Percentiles rank a stretch among this genome's conserved stretches.
Evolutionary conservation across 2,888 invertebrate genomes (phyloP).

Genomic region (Diaprepes abbreviatus): DNA sequence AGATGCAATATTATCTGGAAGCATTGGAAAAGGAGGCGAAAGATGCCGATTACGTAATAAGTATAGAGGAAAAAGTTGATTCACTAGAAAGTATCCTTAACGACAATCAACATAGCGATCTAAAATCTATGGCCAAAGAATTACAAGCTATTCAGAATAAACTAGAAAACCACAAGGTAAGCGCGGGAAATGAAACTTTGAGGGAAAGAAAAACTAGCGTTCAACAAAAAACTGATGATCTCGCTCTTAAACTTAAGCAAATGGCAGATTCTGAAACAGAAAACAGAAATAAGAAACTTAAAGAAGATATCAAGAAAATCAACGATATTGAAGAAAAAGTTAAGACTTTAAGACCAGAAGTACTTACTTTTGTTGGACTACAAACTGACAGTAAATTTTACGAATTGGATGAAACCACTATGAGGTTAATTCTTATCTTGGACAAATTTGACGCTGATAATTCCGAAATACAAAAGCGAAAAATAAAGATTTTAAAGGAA

Average conservation of each 20-base stretch:
- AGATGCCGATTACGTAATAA: constrained; percentile 51
- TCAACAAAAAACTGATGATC: constrained; percentile 42
- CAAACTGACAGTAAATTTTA: constrained; percentile 51
- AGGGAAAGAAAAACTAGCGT: constrained; percentile 44
- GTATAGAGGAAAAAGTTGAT: constrained; percentile 44
- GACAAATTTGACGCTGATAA: constrained; percentile 51
- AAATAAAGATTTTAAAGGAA: constrained; percentile 52
- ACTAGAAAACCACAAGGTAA: constrained; percentile 29
- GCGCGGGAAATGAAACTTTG: constrained; percentile 31
- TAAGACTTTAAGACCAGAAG: constrained; percentile 45
- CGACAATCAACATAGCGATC: constrained; percentile 2
- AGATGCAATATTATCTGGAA: constrained; percentile 52
- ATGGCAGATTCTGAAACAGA: constrained; percentile 28
- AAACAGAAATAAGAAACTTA: constrained; percentile 25
- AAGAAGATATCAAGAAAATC: constrained; percentile 39
- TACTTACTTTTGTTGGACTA: constrained; percentile 51
- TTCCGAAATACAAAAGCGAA: constrained; percentile 47
- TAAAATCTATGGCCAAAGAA: constrained; percentile 34
- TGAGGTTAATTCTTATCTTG: constrained; percentile 49
- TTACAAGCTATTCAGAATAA: constrained; percentile 38
- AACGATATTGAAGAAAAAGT: constrained; percentile 51
- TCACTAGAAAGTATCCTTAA: constrained; percentile 15
- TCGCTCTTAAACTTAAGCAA: constrained; percentile 41
- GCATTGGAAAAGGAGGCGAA: constrained; percentile 52
- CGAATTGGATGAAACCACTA: constrained; percentile 51